These are phyloP conservation scores for Stenodera caucasica DNA, from an alignment of 2,888 invertebrate species.

Conservation along the genomic window DNA sequence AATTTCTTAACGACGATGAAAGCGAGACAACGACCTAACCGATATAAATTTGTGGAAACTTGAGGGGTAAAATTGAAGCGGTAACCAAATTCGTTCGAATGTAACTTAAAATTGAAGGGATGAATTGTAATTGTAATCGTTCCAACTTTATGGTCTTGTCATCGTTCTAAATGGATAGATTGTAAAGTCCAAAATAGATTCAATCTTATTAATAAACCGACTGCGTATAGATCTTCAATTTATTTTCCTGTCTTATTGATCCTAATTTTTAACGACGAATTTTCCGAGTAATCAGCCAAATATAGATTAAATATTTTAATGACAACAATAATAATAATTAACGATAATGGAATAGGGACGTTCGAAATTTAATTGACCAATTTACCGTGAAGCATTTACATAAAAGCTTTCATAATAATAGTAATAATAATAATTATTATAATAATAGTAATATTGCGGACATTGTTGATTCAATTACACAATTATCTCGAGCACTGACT, in stretches of 20 bases:
- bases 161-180: background rate
- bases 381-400: background rate
- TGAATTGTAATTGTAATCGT: background rate
- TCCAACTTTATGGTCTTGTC: background rate
- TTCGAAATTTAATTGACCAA: background rate
- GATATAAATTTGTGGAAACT: slow-evolving; percentile 4
- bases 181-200: too few species aligned
- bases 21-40: slow-evolving; percentile 1
- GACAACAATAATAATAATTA: background rate
- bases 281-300: too few species aligned
- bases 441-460: background rate
- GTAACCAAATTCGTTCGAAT: background rate
- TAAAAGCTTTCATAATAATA: background rate
- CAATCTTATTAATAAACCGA: too few species aligned
- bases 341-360: background rate
- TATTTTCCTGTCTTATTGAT: too few species aligned
- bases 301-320: background rate
- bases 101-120: background rate
- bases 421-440: background rate
- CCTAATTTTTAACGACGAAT: too few species aligned
- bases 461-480: background rate
- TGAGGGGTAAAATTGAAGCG: background rate
- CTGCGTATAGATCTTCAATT: too few species aligned
- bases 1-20: too few species aligned
- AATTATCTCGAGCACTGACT: too few species aligned